Base-by-base conservation (phyloP, 2,797 vertebrate genomes). In the Crocidura indochinensis region DNA sequence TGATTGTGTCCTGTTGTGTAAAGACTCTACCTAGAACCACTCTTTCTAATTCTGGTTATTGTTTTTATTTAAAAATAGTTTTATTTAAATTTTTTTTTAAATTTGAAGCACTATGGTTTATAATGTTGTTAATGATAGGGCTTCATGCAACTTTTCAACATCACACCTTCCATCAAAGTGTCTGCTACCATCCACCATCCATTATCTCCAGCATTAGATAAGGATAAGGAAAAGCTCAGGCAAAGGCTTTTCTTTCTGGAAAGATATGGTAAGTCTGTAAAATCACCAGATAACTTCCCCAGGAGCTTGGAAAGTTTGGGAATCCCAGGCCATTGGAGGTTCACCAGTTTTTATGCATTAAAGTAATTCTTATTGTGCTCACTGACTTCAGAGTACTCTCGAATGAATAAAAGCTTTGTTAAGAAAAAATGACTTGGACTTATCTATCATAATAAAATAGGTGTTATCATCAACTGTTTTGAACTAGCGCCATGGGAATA, bases 401-500 rank as follows among this genome's bases (percentile, higher is more conserved):
- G 77, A n/a, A 14, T 15, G 73, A 26, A 53, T 64, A 60, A 75
- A 38, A 67, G 10, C 53, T 27, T 56, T 47, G 53, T 82, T 10
- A 56, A 83, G 74, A 81, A 94, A 73, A 87, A 29, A n/a, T 75
- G 26, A 15, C 72, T 90, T 24, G 69, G 24, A 46, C 49, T 85
- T 91, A 73, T 65, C 68, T 15, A 53, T 38, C 29, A 0, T 29
- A 56, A 64, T 0, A 3, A 12, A 82, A 51, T 85, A 68, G 75
- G 10, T 78, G 87, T 69, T 79, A 26, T 22, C 85, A 62, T 81
- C 90, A 83, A 93, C 71, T 78, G 68, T 68, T 94, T 91, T 92
- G 62, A 89, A 82, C 78, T 51, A 27, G 95, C 93, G 78, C 92
- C 92, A 93, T 88, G 95, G 93, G 92, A 93, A 94, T 92, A 15